Conservation (phyloP, 1,140 invertebrate species). For the Neodiprion lecontei region DNA sequence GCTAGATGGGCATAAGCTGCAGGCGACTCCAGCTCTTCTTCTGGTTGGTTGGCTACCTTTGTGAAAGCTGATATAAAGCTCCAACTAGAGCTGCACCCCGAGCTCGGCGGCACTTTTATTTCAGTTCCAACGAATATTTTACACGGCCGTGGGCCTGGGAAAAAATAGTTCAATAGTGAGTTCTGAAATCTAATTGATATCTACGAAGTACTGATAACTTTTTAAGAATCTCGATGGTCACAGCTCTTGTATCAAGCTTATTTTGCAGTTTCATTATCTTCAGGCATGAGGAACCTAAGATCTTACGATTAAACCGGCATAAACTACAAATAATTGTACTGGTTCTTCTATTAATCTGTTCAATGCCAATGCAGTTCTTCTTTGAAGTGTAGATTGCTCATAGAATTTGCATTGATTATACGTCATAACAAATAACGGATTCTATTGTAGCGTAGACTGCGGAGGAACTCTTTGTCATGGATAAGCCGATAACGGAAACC, state of each 20-base stretch:
- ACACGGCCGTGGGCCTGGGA: background rate
- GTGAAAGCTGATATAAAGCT: background rate
- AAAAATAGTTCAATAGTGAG: background rate
- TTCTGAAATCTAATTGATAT: too few relatives aligned
- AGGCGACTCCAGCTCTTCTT: constrained; percentile 5
- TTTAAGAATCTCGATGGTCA: too few relatives aligned
- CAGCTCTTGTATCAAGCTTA: too few relatives aligned
- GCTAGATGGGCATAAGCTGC: constrained; percentile 13
- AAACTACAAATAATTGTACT: too few relatives aligned
- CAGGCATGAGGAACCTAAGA: background rate
- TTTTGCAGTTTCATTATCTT: background rate
- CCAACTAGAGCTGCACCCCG: background rate
- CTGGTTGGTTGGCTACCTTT: constrained; percentile 4
- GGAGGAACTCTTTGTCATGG: background rate
- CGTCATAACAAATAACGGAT: background rate
- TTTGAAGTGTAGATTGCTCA: background rate
- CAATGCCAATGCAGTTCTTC: too few relatives aligned
- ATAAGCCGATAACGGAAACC: background rate
- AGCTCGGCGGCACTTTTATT: background rate
- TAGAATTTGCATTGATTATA: background rate
- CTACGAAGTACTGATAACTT: too few relatives aligned
- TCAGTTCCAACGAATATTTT: background rate
- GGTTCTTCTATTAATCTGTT: too few relatives aligned
- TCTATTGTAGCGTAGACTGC: background rate
- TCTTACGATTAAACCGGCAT: too few relatives aligned